These are phyloP conservation scores for Drosophila micromelanica DNA, from an alignment of 1,140 invertebrate genomes.

Conservation along the genomic window DNA sequence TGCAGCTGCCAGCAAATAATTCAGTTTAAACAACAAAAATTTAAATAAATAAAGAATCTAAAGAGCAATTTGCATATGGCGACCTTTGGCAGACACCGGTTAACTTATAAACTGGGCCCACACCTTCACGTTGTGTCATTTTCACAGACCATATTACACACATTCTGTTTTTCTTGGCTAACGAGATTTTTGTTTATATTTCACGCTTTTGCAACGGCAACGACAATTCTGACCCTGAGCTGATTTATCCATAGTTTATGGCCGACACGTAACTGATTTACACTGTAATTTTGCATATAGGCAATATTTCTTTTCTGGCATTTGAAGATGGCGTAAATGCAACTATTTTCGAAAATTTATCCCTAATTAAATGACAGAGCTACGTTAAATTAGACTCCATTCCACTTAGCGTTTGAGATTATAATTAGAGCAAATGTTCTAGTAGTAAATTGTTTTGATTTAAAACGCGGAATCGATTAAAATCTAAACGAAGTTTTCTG, in stretches of 20 bases:
- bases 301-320: conserved; percentile 20
- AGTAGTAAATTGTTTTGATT: background rate
- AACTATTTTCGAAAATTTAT: conserved; percentile 19
- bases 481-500: no score
- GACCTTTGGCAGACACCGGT: conserved; percentile 58
- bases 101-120: conserved; percentile 20
- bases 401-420: background rate
- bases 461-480: no score
- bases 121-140: conserved; percentile 50
- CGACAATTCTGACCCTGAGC: conserved; percentile 62
- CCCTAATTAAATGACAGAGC: conserved; percentile 16
- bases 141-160: conserved; percentile 38
- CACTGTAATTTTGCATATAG: background rate
- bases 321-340: conserved; percentile 29
- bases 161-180: conserved; percentile 43
- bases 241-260: conserved; percentile 65
- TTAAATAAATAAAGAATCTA: conserved; percentile 31
- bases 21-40: conserved; percentile 35
- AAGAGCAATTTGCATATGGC: conserved; percentile 66
- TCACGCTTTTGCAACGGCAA: conserved; percentile 22
- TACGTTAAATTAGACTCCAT: background rate
- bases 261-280: conserved; percentile 49
- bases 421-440: background rate
- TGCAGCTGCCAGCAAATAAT: conserved; percentile 39
- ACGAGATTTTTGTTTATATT: conserved; percentile 48